A percentile compares a stretch with the other conserved stretches of the same genome.
These are phyloP conservation scores for Drosophila hamatofila DNA, from an alignment of 2,888 invertebrate genomes.

Conservation along the genomic window DNA sequence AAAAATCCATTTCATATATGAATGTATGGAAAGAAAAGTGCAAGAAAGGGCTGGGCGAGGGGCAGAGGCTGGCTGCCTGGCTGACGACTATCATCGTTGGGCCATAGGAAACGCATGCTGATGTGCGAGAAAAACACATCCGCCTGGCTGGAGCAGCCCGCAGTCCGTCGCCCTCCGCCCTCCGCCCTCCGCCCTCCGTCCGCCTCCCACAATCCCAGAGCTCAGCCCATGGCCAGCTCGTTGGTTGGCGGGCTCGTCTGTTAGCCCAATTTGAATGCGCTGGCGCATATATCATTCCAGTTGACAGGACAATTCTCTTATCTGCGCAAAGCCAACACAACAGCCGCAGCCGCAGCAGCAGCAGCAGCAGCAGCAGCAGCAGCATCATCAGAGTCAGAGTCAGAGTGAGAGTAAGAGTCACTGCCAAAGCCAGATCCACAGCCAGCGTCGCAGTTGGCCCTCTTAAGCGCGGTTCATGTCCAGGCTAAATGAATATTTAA, in stretches of 20 bases:
- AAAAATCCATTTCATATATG: constrained; percentile 52
- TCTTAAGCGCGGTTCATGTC: constrained; percentile 46
- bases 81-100: constrained; percentile 69
- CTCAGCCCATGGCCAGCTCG: constrained; percentile 28
- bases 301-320: constrained; percentile 90
- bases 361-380: constrained; percentile 65
- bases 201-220: constrained; percentile 21
- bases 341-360: constrained; percentile 77
- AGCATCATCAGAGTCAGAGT: constrained; percentile 60
- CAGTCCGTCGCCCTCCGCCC: constrained; percentile 13
- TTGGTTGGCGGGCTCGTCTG: constrained; percentile 68
- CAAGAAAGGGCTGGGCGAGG: neutral
- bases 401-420: constrained; percentile 16
- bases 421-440: constrained; percentile 17
- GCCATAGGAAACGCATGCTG: constrained; percentile 80
- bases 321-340: constrained; percentile 86
- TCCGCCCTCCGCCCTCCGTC: neutral
- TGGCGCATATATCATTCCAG: constrained; percentile 88
- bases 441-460: constrained; percentile 10
- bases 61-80: neutral
- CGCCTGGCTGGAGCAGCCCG: constrained; percentile 50
- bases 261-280: constrained; percentile 86
- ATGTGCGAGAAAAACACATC: constrained; percentile 81
- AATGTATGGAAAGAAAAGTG: constrained; percentile 34
- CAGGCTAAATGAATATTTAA: constrained; percentile 76